Evolutionary conservation across 2,797 vertebrate genomes (phyloP), one percentile per base, ranked within the genome.

Genomic region (Pempheris klunzingeri): DNA sequence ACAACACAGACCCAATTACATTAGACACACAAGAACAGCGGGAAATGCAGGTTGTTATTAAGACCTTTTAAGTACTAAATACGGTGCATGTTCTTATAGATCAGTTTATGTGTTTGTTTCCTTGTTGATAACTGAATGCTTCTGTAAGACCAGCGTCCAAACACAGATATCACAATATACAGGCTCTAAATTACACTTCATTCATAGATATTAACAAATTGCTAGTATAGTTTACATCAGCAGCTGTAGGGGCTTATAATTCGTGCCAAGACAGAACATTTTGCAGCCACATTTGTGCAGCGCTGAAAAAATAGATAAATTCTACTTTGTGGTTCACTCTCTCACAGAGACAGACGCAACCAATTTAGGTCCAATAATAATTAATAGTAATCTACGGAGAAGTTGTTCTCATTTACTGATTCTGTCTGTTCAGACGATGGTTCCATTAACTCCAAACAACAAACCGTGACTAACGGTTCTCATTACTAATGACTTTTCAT

Each of bases 1-100:
- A 41, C 38, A 44, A 54, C 20, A 62, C 7, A 9, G 36, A 32
- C 10, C 11, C 26, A 22, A 32, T 43, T 18, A 28, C 55, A 50
- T 71, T 1, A 72, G n/a, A 54, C 36, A 53, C 57, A 71, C 49
- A 62, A 34, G 28, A 15, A n/a, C 26, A 46, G 18, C 5, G 17
- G 39, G 20, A 53, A 50, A 30, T 41, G 13, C 18, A 61, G 43
- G 12, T 1, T 63, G 28, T 39, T 2, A 20, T 14, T 26, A 66
- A 39, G 15, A 66, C 54, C 7, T 22, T 6, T 15, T 41, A 5
- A 10, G 13, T 34, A 63, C n/a, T 9, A 38, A 9, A 14, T 13
- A 47, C 5, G 10, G 14, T 4, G 12, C n/a, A 14, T 62, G 18
- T 47, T 32, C 7, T 7, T 30, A n/a, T 46, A 8, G 2, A 57